Evolutionary conservation across 2,888 invertebrate species (phyloP).

Genomic region (Spodoptera picta): DNA sequence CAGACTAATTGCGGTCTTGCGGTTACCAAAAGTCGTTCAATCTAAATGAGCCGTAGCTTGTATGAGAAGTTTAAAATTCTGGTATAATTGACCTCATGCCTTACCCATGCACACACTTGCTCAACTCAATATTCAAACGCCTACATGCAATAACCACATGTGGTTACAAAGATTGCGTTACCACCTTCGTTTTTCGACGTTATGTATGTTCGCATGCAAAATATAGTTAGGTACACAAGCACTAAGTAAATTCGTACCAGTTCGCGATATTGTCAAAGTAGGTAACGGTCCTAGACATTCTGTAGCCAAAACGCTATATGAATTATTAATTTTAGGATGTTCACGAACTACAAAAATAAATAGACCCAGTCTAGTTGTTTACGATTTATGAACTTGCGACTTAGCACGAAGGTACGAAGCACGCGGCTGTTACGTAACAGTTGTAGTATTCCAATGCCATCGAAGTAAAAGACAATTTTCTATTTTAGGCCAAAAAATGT

Average conservation of each 20-base stretch:
- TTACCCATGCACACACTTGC: background rate
- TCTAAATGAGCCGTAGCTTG: background rate
- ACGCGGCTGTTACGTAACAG: constrained; percentile 8
- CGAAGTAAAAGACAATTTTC: constrained; percentile 3
- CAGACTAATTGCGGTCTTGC: background rate
- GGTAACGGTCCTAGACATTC: constrained; percentile 3
- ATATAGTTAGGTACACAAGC: background rate
- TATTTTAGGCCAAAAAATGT: constrained; percentile 93
- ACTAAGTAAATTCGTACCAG: constrained; percentile 31
- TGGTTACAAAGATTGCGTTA: constrained; percentile 10
- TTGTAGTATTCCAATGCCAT: background rate
- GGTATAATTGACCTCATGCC: constrained; percentile 19
- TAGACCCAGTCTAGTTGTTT: background rate
- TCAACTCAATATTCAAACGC: constrained; percentile 25
- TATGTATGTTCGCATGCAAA: background rate
- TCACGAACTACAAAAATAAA: constrained; percentile 22
- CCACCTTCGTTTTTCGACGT: background rate
- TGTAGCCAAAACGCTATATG: constrained; percentile 16
- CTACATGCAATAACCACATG: background rate
- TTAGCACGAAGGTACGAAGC: constrained; percentile 23
- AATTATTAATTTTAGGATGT: constrained; percentile 27
- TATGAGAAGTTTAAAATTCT: constrained; percentile 9
- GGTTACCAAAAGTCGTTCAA: background rate
- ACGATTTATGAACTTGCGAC: constrained; percentile 31
- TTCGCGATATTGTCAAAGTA: constrained; percentile 34